Base-by-base conservation (phyloP, 2,797 vertebrate species). In the Eulemur coronatus region DNA sequence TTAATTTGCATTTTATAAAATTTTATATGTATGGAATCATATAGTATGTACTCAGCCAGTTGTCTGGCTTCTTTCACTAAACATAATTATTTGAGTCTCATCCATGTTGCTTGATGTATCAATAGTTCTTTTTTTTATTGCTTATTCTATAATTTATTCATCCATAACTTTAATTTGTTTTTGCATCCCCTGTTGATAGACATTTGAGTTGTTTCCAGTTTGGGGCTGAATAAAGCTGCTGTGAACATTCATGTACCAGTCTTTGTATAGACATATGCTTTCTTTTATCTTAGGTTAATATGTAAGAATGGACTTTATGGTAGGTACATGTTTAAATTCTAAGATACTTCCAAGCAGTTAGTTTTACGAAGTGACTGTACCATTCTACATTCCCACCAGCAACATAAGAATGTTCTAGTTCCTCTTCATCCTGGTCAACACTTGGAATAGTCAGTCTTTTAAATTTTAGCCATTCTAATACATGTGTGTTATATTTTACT, bases 131-230 rank as follows among this genome's bases (percentile, higher is more conserved):
- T 78, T 92, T 91, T 88, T 38, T n/a, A 61, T 91, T 76, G 67
- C 9, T 94, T 48, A 61, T 91, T 48, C 3, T 81, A 76, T 69
- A 76, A 81, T 86, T 92, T 82, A 76, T 84, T 52, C 43, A 43
- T 41, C n/a, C 43, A 91, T 50, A 61, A 57, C 72, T n/a, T 50
- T 85, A 91, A 46, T 89, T 95, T 89, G 52, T 91, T 91, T 91
- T 43, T 87, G 4, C 15, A 80, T 48, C 12, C 24, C 41, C 55
- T 73, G 26, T 85, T 50, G 67, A 72, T 73, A 90, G 73, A 80
- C 80, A 93, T 90, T 80, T 78, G 70, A 11, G 18, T 55, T 79
- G 9, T 72, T 96, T 84, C 35, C 48, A 72, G 24, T 43, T 63
- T 55, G 33, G 41, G 43, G 14, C 43, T 93, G 20, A 65, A 89